Percentiles rank a stretch among this genome's conserved stretches.
phyloP scores from a whole-genome alignment of 35 echinoderm and acorn worm genomes.

The Eucidaris tribuloides region DNA sequence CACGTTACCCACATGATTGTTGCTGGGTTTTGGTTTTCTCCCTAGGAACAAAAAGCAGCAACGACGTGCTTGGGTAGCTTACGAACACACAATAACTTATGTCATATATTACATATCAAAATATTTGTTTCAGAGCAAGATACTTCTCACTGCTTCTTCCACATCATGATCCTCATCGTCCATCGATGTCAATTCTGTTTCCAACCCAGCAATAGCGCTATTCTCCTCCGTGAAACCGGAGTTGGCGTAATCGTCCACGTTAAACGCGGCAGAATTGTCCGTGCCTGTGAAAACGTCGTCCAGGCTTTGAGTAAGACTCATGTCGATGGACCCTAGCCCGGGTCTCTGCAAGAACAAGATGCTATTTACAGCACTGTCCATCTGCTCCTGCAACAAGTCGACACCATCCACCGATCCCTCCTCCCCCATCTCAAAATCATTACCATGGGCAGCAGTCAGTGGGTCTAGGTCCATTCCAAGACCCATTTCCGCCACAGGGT shows the following conservation, averaged over 20 bases:
- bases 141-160: background rate
- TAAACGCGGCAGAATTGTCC: background rate
- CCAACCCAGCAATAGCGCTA: slow-evolving; percentile 1
- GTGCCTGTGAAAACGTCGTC: slow-evolving; percentile 12
- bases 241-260: background rate
- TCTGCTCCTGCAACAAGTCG: slow-evolving; percentile 76
- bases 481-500: too few relatives aligned
- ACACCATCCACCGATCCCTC: too few relatives aligned
- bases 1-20: too few relatives aligned
- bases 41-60: too few relatives aligned
- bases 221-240: background rate
- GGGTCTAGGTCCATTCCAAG: too few relatives aligned
- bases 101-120: too few relatives aligned
- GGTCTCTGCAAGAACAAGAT: slow-evolving; percentile 71
- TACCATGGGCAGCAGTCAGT: too few relatives aligned
- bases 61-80: too few relatives aligned
- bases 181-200: slow-evolving; percentile 36
- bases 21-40: too few relatives aligned
- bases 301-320: slow-evolving; percentile 4
- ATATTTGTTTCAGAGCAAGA: background rate
- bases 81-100: too few relatives aligned
- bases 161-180: slow-evolving; percentile 43
- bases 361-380: slow-evolving; percentile 85
- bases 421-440: too few relatives aligned
- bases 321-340: slow-evolving; percentile 9